Conservation (phyloP, 2,888 invertebrate species). For the Dicranocentrus wangi region DNA sequence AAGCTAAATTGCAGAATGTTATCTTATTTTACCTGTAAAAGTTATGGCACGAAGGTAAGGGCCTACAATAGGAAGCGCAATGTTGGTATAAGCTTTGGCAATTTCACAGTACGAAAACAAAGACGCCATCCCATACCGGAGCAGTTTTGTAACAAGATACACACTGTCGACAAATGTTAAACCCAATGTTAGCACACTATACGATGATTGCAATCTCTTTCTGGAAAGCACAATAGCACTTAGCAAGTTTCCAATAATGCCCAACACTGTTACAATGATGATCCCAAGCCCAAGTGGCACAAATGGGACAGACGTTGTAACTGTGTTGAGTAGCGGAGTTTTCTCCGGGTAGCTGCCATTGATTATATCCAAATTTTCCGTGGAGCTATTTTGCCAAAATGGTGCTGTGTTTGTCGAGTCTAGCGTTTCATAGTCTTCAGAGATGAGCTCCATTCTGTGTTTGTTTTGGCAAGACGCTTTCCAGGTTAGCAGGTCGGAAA, state of each 20-base stretch:
- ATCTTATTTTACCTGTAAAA: conserved; percentile 47
- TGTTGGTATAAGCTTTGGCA: conserved; percentile 34
- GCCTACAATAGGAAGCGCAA: conserved; percentile 49
- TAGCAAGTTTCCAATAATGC: conserved; percentile 60
- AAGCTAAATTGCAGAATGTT: neutral
- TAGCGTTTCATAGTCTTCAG: conserved; percentile 20
- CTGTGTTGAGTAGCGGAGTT: conserved; percentile 7
- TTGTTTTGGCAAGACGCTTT: no score
- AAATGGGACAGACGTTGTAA: conserved; percentile 59
- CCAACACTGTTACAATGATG: conserved; percentile 52
- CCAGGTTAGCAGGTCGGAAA: no score
- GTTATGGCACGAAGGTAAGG: conserved; percentile 64
- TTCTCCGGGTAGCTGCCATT: neutral
- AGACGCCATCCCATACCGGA: conserved; percentile 62
- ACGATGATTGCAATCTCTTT: conserved; percentile 56
- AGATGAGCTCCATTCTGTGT: conserved; percentile 12
- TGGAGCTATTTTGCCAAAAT: conserved; percentile 17
- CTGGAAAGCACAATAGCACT: conserved; percentile 57
- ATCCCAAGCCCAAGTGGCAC: conserved; percentile 61
- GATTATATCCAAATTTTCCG: neutral
- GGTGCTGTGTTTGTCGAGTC: neutral
- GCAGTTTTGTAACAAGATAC: conserved; percentile 57
- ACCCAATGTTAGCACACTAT: conserved; percentile 60
- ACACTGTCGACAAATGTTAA: conserved; percentile 53
- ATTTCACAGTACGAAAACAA: conserved; percentile 34